A percentile compares a stretch with the other conserved stretches of the same genome.
Evolutionary conservation across 37 sponge, comb jelly and placozoan species (phyloP).

Genomic region (Tethya wilhelma): DNA sequence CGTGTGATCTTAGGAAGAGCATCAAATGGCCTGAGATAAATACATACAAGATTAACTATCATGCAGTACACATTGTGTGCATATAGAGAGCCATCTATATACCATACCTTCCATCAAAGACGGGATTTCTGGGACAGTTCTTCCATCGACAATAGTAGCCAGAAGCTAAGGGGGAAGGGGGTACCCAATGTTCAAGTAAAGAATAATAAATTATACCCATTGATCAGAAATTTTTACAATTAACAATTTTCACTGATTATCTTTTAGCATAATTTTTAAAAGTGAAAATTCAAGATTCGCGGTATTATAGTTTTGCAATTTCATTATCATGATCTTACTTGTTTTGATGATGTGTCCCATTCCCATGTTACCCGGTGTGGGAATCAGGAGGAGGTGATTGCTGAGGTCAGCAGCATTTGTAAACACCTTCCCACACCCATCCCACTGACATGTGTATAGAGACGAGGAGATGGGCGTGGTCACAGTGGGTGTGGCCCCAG

Average conservation of each 20-base stretch:
- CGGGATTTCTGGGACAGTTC: constrained; percentile 52
- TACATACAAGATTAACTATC: no score
- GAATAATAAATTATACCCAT: neutral
- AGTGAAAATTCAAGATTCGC: no score
- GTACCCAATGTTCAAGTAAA: neutral
- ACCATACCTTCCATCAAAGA: constrained; percentile 30
- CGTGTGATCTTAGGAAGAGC: constrained; percentile 52
- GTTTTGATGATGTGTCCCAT: constrained; percentile 8
- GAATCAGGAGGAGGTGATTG: constrained; percentile 33
- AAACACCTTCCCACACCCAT: constrained; percentile 40
- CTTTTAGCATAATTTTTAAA: no score
- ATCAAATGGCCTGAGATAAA: constrained; percentile 55
- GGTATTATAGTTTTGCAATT: no score
- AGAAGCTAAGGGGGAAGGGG: constrained; percentile 16
- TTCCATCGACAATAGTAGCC: constrained; percentile 60
- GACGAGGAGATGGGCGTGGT: neutral
- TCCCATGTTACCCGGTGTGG: no score
- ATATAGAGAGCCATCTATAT: no score
- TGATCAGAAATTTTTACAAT: no score
- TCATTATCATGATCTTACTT: neutral
- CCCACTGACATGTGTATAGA: constrained; percentile 55
- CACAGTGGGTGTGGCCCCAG: no score
- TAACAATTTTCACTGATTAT: no score
- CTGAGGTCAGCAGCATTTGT: constrained; percentile 27
- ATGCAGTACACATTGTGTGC: no score